These are phyloP conservation scores for Watsonalla cultraria DNA, from an alignment of 2,888 invertebrate genomes.

Conservation along the genomic window DNA sequence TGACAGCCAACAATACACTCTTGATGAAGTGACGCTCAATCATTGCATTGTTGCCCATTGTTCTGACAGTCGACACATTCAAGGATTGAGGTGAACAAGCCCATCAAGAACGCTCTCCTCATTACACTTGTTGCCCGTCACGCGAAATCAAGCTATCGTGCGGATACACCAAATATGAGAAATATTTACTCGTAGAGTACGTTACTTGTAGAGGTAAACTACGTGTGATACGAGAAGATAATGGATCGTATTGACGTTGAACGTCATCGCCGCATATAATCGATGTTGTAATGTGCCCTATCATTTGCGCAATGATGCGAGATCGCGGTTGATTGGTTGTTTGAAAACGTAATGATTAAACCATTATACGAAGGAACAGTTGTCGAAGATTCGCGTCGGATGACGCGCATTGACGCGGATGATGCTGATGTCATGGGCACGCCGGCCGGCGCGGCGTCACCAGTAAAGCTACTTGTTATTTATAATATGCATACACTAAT, in stretches of 20 bases:
- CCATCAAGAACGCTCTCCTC: neutral
- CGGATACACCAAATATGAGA: neutral
- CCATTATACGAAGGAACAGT: slow-evolving; percentile 41
- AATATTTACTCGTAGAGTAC: neutral
- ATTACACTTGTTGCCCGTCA: neutral
- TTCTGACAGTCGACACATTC: neutral
- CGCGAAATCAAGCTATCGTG: neutral
- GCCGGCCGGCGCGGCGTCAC: slow-evolving; percentile 47
- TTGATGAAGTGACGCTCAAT: slow-evolving; percentile 17
- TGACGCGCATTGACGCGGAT: slow-evolving; percentile 64
- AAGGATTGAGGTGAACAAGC: too few relatives aligned
- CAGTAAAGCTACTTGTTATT: slow-evolving; percentile 24
- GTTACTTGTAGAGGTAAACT: too few relatives aligned
- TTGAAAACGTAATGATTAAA: slow-evolving; percentile 56
- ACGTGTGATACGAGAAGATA: neutral
- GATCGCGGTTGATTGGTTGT: slow-evolving; percentile 48
- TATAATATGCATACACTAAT: slow-evolving; percentile 12
- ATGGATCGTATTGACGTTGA: slow-evolving; percentile 6
- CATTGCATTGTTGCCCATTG: slow-evolving; percentile 4
- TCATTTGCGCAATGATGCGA: slow-evolving; percentile 36
- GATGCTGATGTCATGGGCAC: slow-evolving; percentile 65
- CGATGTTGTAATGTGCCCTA: slow-evolving; percentile 5
- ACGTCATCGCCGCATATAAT: slow-evolving; percentile 8
- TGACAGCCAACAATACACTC: slow-evolving; percentile 32
- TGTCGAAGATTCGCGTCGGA: slow-evolving; percentile 42